Base-by-base conservation (phyloP, 2,797 vertebrate genomes). In the Eospalax fontanierii region DNA sequence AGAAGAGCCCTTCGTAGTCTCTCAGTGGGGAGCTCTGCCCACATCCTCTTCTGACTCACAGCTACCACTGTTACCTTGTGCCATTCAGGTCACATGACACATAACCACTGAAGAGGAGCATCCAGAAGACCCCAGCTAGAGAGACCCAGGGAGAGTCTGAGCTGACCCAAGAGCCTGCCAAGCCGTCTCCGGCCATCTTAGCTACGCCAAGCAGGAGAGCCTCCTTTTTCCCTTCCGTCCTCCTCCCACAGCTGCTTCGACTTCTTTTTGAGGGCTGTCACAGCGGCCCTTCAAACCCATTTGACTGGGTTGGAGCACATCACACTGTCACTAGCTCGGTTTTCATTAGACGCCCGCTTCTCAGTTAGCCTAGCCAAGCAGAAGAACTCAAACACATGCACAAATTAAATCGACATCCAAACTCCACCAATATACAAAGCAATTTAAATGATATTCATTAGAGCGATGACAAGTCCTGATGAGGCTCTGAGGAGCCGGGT, bases 381-480 rank as follows among this genome's bases (percentile, higher is more conserved):
- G 99, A 99, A 99, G 99, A 99, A 99, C 99, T 99, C 99, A 99
- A 99, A 99, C 99, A 99, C 99, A 99, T 99, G 99, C 99, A 99
- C 99, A 99, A 99, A 99, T 99, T 99, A 99, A 99, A 99, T 99
- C 99, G 99, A 99, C 99, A 99, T 99, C 99, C 99, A 99, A 99
- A 99, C 99, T 99, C 99, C 99, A 99, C 99, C 99, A 99, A 99
- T 99, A 99, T 99, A 99, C 99, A 99, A 99, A 99, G 99, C 99
- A 99, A 99, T 99, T 99, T 99, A 99, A 99, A 99, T 99, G 99
- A 99, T 99, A 99, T 99, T 99, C 99, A 99, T 99, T 99, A 99
- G 99, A 99, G 99, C 98, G 98, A 99, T 99, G 99, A 99, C 99
- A 99, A 99, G 99, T 99, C 99, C 99, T 99, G 99, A 99, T 99